These are phyloP conservation scores for Collichthys lucidus DNA, from an alignment of 2,113 vertebrate genomes.

Conservation along the genomic window DNA sequence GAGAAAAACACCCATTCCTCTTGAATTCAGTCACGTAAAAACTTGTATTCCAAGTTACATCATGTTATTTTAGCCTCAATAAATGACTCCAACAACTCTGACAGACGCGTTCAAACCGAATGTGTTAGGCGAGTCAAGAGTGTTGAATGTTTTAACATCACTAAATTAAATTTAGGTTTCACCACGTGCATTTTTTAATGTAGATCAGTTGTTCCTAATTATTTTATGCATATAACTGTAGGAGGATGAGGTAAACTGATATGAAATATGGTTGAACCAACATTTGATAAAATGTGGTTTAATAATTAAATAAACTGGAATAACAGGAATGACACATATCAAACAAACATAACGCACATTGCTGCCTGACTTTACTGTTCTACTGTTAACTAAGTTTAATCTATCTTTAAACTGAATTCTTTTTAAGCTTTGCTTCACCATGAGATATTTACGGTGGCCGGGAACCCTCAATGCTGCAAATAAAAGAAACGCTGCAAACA, in stretches of 20 bases:
- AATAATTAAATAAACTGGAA: not conserved
- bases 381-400: no score
- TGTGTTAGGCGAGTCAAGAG: not conserved
- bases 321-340: not conserved
- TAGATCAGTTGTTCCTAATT: not conserved
- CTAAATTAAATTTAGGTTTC: not conserved
- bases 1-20: slow-evolving; percentile 16
- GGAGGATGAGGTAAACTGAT: not conserved
- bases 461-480: no score
- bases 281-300: no score
- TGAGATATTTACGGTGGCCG: no score
- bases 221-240: not conserved
- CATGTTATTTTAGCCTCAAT: slow-evolving; percentile 24
- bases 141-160: not conserved
- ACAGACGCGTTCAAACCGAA: not conserved
- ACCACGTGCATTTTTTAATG: no score
- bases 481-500: no score
- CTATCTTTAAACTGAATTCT: no score
- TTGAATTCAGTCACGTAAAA: slow-evolving; percentile 13
- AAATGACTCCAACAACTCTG: not conserved
- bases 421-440: not conserved
- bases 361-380: no score
- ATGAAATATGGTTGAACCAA: not conserved
- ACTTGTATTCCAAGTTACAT: not conserved
- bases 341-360: no score